Base-by-base conservation (phyloP, 2,113 vertebrate species). In the zebrafish (Danio rerio) region DNA sequence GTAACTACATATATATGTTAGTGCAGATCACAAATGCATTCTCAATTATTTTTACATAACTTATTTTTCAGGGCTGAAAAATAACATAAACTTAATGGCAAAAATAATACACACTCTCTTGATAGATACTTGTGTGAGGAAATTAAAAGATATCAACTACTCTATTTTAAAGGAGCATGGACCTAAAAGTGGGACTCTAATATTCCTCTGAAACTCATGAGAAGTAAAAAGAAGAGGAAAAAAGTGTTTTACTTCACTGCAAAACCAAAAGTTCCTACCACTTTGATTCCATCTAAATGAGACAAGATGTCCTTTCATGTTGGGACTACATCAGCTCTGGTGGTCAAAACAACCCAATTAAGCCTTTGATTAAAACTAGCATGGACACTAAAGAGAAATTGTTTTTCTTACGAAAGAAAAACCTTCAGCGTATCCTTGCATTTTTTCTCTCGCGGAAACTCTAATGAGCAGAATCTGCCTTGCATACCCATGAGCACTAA, bases 401-500 rank as follows among this genome's bases (percentile, higher is more conserved):
- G 58, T 77, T 69, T 50, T 31, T 31, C 3, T 45, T 31, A 59
- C 3, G n/a, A 40, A 31, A 52, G 50, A 71, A 72, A 83, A 56
- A 82, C 59, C 18, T 63, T 78, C 52, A 47, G 31, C 20, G 53
- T 42, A 79, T 16, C 9, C 62, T 40, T 18, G 50, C 18, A 49
- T 63, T 76, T 55, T 31, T 45, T 65, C 42, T 45, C 16, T 10
- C 63, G 21, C 12, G 11, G 78, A 55, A 43, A 52, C 52, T 80
- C 72, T 89, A 90, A 90, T 88, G 88, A 90, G 83, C 6, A 47
- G 13, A 7, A 56, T 7, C 84, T 68, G 59, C 71, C 83, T 58
- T 85, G 87, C 83, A 87, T 84, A 82, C 10, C 21, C 84, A 82
- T 78, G 75, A 83, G 86, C 68, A 59, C 77, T 89, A 89, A 91